Percentiles rank a stretch among this genome's conserved stretches.
These are phyloP conservation scores for Drosophila pseudotalamancana DNA, from an alignment of 2,888 invertebrate genomes.

Conservation along the genomic window DNA sequence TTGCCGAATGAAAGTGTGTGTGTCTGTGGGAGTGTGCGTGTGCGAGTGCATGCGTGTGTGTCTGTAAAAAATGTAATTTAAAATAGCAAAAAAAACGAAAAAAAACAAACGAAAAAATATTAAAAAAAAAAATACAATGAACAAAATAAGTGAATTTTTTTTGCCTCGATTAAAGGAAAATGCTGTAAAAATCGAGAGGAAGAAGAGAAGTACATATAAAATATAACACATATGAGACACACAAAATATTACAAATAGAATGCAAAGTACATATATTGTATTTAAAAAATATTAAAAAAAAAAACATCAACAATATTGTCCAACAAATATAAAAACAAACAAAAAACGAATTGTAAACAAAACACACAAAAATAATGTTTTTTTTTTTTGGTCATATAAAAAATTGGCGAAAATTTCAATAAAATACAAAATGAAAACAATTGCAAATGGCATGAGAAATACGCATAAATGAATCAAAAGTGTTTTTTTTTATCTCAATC, in stretches of 20 bases:
- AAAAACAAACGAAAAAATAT: neutral
- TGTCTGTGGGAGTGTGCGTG: conserved; percentile 11
- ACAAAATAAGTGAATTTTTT: conserved; percentile 57
- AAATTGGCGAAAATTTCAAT: conserved; percentile 32
- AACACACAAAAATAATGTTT: conserved; percentile 21
- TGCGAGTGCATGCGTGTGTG: conserved; percentile 30
- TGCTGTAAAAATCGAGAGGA: conserved; percentile 27
- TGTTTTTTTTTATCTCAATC: conserved; percentile 28
- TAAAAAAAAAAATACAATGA: conserved; percentile 11
- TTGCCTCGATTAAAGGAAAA: conserved; percentile 42
- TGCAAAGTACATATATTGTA: conserved; percentile 61
- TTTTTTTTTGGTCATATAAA: conserved; percentile 34
- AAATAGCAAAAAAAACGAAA: conserved; percentile 58
- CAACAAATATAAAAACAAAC: conserved; percentile 31
- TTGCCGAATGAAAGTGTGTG: conserved; percentile 18
- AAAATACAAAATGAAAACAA: conserved; percentile 48
- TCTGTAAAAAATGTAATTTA: conserved; percentile 75
- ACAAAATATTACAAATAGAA: conserved; percentile 53
- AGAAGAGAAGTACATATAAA: conserved; percentile 26
- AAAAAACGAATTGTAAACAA: conserved; percentile 14
- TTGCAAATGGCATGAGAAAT: conserved; percentile 66
- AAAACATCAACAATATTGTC: conserved; percentile 44
- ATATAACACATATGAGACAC: conserved; percentile 41
- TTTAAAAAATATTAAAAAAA: conserved; percentile 51
- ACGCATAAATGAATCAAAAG: conserved; percentile 50